Evolutionary conservation across 2,888 invertebrate genomes (phyloP), one percentile per base, ranked within the genome.

Genomic region (Pollenia griseotomentosa): DNA sequence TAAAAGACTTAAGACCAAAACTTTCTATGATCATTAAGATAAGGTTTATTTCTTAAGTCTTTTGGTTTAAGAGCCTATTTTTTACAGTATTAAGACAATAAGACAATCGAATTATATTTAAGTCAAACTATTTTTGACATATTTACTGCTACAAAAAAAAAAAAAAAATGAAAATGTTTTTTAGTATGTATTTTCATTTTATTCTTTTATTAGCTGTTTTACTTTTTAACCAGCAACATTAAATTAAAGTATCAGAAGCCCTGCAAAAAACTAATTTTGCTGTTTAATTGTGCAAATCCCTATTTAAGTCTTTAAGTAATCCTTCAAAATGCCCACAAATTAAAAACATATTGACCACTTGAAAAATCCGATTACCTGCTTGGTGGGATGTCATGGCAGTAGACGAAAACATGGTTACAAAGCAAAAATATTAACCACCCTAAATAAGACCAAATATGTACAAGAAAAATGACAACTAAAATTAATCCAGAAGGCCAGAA

Each of bases 321-420:
- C 85, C 61, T 74, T 75, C 74, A 75, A 89, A 90, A 90, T 88
- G 89, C 89, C 90, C 92, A 90, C 91, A 91, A 92, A 92, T 92
- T 91, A 90, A 89, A 88, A 88, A 90, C 88, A 89, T 85, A 90
- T 90, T 89, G 89, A 89, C 89, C 88, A 89, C 88, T 89, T 89
- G 85, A 89, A 89, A 88, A 90, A 92, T 91, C 91, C 90, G 90
- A 91, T 92, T 92, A 90, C 86, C 90, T 89, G 89, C 89, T 71
- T 89, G 83, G 89, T 88, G 88, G 83, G 90, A 79, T 89, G 88
- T 80, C 83, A 61, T 63, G 33, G 51, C 73, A 83, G 44, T 57
- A 70, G 57, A 83, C 10, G 16, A 59, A 61, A 66, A 65, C 19
- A 70, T 5, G 2, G 9, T 23, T 0, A n/a, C 48, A 81, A n/a